Evolutionary conservation across 1,140 invertebrate genomes (phyloP).

Genomic region (Lamellibrachia luymesi): DNA sequence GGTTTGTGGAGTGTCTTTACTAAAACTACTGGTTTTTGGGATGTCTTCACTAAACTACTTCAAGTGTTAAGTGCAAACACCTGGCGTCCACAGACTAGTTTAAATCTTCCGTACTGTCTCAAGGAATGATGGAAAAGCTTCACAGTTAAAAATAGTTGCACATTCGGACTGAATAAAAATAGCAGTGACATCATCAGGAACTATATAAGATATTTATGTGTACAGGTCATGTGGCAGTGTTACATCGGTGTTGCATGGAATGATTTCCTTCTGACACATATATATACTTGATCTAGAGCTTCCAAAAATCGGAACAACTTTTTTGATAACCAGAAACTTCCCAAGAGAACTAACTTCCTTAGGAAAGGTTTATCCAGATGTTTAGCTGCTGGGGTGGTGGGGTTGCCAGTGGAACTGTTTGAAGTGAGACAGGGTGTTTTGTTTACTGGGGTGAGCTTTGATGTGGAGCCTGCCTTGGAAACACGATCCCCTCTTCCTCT

Average conservation of each 20-base stretch:
- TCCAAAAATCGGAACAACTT: not conserved
- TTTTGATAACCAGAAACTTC: not conserved
- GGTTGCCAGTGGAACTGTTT: not conserved
- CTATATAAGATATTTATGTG: not conserved
- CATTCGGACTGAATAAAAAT: not conserved
- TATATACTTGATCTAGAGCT: not conserved
- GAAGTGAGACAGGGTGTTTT: not conserved
- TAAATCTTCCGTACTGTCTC: not conserved
- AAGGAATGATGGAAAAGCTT: not conserved
- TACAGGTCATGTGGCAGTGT: not conserved
- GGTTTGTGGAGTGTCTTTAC: too few relatives aligned
- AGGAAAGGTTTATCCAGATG: not conserved
- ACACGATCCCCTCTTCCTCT: not conserved
- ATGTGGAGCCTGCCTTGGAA: not conserved
- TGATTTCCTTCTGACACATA: not conserved
- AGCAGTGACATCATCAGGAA: not conserved
- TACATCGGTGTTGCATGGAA: not conserved
- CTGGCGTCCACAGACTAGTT: not conserved
- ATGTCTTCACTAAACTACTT: not conserved
- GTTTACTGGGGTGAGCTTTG: not conserved
- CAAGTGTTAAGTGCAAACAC: not conserved
- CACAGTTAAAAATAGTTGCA: not conserved
- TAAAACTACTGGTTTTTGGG: not conserved
- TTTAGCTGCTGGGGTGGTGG: not conserved
- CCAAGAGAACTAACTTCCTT: too few relatives aligned